phyloP scores from a whole-genome alignment of 2,888 invertebrate genomes.

The Phasia obesa region DNA sequence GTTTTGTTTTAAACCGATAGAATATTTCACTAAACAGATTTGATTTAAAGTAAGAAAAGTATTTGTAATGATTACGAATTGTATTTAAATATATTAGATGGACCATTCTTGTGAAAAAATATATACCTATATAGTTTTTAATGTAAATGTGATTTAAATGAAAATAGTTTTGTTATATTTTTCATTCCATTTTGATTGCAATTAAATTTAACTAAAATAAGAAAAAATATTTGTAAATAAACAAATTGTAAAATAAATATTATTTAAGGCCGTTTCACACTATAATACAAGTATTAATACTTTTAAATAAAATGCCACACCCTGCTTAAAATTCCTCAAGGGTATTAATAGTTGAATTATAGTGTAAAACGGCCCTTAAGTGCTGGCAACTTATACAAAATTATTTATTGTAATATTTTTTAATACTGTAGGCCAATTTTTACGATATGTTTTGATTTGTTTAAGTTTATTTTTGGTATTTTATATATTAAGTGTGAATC shows the following conservation, averaged over 20 bases:
- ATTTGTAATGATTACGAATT: too few species aligned
- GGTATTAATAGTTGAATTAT: too few species aligned
- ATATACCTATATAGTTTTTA: not conserved
- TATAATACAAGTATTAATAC: too few species aligned
- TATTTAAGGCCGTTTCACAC: too few species aligned
- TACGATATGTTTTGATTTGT: slow-evolving; percentile 62
- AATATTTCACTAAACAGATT: too few species aligned
- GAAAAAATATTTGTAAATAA: slow-evolving; percentile 13
- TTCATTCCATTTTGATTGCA: slow-evolving; percentile 15
- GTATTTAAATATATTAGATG: slow-evolving; percentile 1
- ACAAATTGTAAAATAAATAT: too few species aligned
- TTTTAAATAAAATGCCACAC: too few species aligned
- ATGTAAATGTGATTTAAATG: not conserved
- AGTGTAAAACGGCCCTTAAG: not conserved
- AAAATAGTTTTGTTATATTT: not conserved
- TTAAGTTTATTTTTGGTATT: slow-evolving; percentile 5
- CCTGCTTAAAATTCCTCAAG: too few species aligned
- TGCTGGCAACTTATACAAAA: slow-evolving; percentile 40
- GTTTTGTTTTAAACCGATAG: too few species aligned
- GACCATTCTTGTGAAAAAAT: not conserved
- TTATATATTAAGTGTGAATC: slow-evolving; percentile 28
- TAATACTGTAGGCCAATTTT: slow-evolving; percentile 60
- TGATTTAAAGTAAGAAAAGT: too few species aligned
- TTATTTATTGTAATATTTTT: slow-evolving; percentile 1
- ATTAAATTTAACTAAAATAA: slow-evolving; percentile 18